Evolutionary conservation across 2,797 vertebrate species (phyloP), one percentile per base, ranked within the genome.

Genomic region (Parauchenoglanis ngamensis): DNA sequence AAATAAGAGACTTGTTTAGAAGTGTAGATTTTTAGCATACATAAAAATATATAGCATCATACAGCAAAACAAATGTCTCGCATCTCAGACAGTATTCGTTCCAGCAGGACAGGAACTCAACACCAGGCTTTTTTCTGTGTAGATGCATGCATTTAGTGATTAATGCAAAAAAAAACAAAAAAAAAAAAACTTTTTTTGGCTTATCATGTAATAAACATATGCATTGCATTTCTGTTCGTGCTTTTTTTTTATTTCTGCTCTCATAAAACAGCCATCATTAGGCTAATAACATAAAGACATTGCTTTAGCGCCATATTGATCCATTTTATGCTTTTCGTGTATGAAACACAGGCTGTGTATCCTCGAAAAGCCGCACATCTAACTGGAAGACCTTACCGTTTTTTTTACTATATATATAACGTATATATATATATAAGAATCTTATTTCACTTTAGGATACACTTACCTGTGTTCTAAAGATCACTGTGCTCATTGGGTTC

Each of bases 181-280:
- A 59, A 17, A 19, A 21, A 19, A 2, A 8, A 31, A 31, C 31
- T 31, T 0, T 31, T 56, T 31, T 56, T 25, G 0, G 17, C 76
- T 78, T 56, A 19, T 77, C 49, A 46, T 57, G 12, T 57, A 79
- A 79, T 79, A 79, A 79, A 79, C 54, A 35, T 57, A 12, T 40
- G 31, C 54, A 57, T 79, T 59, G 77, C 54, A 59, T 23, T 35
- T 79, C 1, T 31, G 19, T 21, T 21, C 28, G 19, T 12, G 76
- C 23, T 3, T 57, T 31, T 79, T 57, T 21, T 79, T 57, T 17
- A 17, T 77, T 54, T 77, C 28, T 31, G 44, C 21, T 46, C 21
- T 23, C 40, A 46, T 12, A 31, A 68, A 1, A 17, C 4, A 31
- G 65, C 40, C 23, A 15, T 40, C 2, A 31, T 56, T 19, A 7